These are phyloP conservation scores for Rostratula benghalensis DNA, from an alignment of 2,113 vertebrate species.

Conservation along the genomic window DNA sequence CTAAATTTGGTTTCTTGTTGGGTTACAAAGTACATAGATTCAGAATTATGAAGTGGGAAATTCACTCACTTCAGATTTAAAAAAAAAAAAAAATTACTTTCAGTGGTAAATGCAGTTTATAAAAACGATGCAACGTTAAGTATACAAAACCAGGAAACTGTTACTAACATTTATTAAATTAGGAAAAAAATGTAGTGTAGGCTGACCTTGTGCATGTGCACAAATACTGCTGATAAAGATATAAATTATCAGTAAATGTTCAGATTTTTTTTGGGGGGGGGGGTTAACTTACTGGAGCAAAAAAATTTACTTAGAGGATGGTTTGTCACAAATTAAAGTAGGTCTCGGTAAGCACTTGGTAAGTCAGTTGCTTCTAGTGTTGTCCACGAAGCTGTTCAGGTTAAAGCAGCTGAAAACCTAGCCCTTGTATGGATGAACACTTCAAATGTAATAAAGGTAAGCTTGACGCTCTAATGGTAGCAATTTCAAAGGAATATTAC, in stretches of 20 bases:
- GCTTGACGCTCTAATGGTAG: not conserved
- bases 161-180: not conserved
- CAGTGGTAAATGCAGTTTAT: not conserved
- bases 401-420: not conserved
- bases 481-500: not conserved
- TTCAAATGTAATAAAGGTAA: not conserved
- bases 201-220: not conserved
- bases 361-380: not conserved
- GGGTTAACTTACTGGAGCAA: not conserved
- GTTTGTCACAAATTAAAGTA: not conserved
- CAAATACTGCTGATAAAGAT: not conserved
- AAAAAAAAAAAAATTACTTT: not conserved
- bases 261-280: not conserved
- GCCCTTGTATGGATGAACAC: not conserved
- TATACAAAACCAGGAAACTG: not conserved
- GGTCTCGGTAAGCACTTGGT: not conserved
- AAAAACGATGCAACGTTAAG: not conserved
- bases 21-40: not conserved
- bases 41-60: not conserved
- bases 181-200: not conserved
- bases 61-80: not conserved
- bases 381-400: not conserved
- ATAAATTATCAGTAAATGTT: not conserved
- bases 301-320: not conserved
- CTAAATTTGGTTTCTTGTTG: not conserved